Evolutionary conservation across 1,140 invertebrate genomes (phyloP), one percentile per base, ranked within the genome.

Genomic region (Drosophila simulans): DNA sequence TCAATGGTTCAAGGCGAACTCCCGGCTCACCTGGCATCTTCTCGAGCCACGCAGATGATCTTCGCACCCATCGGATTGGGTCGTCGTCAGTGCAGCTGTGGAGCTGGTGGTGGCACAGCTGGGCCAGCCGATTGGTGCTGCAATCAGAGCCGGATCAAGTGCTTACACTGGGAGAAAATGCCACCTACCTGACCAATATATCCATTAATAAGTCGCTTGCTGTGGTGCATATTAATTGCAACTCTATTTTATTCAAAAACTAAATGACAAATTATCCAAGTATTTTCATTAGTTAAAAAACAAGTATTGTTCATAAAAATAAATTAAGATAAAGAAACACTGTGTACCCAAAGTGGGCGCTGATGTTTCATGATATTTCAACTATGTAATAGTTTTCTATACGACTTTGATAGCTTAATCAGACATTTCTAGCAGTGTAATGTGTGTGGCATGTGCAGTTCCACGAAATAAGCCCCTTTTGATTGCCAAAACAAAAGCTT

Each of bases 1-100:
- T 60, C 79, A 78, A 82, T 74, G 57, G 82, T 88, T 86, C 82
- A 86, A 86, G 82, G 83, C 82, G 40, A 62, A 4, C 62, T 76
- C 54, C 79, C 52, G 46, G 35, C 42, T 63, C 31, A 31, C 37
- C 37, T 39, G 37, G 37, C 13, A 54, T 39, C 54, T 59, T 68
- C 57, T 54, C 54, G 15, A 64, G 22, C n/a, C 53, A 63, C 25
- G 63, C 63, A 63, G 60, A 57, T 79, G 55, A 78, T 43, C 69
- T 46, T 53, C 39, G 57, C 65, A 53, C 37, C 54, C 11, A 15
- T 40, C 17, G n/a, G 46, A 54, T 60, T 40, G 48, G 52, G 56
- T 45, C 12, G 46, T 76, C 12, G 46, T 76, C 55, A 60, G 59
- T 74, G 77, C 82, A 81, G 73, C 77, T 80, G 81, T 63, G 69